Evolutionary conservation across 2,797 vertebrate genomes (phyloP), one percentile per base, ranked within the genome.

Genomic region (Tiaroga cobitis): DNA sequence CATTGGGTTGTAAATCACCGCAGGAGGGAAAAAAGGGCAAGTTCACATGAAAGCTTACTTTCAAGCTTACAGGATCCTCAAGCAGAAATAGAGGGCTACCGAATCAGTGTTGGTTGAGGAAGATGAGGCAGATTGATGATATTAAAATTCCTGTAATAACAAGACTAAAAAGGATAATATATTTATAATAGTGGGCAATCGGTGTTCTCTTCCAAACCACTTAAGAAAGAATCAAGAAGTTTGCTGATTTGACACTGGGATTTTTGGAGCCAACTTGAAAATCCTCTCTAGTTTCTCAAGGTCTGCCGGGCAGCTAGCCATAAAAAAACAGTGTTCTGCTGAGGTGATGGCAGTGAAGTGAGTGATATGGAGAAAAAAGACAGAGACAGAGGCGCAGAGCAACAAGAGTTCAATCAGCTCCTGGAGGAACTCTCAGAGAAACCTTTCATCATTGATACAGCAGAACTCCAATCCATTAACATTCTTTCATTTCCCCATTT

Each of bases 401-500:
- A 68, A 80, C 59, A 24, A 19, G 24, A 51, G 49, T 56, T 81
- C 46, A 77, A 68, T 68, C 46, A 78, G 74, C 15, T 80, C 29
- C 74, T 68, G 16, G 46, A 78, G 74, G 11, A 49, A 75, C 32
- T 34, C 16, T 70, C 54, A 46, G 39, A 56, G 54, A 69, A 56
- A 75, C 21, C 61, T 65, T 83, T 83, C 59, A 51, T 83, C 26
- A 76, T 49, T 82, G 16, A 76, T 41, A 39, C 18, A 29, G 32
- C 43, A 76, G 34, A 84, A 69, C n/a, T 54, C 10, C 46, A 37
- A 19, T 83, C 21, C 29, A 67, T 49, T 76, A 39, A 49, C 59
- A 84, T 77, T 5, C n/a, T 29, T 67, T 84, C 3, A 84, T 84
- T 69, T 43, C 63, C 46, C 24, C 19, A 43, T 54, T 78, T 41